phyloP scores from a whole-genome alignment of 2,888 invertebrate genomes.

The Allacma fusca region DNA sequence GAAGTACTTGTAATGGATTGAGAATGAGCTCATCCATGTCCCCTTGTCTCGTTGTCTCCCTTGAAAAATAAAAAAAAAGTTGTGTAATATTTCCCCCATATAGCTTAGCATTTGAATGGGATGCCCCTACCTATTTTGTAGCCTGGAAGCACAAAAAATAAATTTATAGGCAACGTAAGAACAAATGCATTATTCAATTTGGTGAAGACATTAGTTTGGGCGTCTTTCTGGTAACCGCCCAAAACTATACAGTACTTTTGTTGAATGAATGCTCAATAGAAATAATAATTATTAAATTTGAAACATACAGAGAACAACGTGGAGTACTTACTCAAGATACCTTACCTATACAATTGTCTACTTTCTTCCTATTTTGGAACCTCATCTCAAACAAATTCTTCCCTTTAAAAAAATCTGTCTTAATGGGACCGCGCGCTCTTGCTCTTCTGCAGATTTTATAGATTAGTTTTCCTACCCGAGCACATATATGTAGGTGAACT shows the following conservation, averaged over 20 bases:
- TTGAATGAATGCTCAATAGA: no score
- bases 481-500: no score
- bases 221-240: constrained; percentile 1
- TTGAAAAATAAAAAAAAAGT: neutral
- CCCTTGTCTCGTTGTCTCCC: neutral
- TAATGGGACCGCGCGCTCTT: no score
- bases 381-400: neutral
- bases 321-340: no score
- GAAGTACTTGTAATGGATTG: neutral
- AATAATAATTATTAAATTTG: no score
- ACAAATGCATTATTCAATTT: constrained; percentile 12
- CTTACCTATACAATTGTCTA: no score
- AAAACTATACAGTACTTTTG: no score
- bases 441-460: no score
- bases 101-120: neutral
- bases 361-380: constrained; percentile 11
- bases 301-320: no score
- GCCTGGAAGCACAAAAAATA: neutral
- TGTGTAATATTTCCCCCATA: neutral
- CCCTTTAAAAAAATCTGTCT: no score
- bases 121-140: no score
- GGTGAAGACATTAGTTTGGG: constrained; percentile 11
- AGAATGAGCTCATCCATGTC: constrained; percentile 4
- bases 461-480: no score
- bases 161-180: neutral